Evolutionary conservation across 2,888 invertebrate species (phyloP).

Genomic region (Coenonympha arcania): DNA sequence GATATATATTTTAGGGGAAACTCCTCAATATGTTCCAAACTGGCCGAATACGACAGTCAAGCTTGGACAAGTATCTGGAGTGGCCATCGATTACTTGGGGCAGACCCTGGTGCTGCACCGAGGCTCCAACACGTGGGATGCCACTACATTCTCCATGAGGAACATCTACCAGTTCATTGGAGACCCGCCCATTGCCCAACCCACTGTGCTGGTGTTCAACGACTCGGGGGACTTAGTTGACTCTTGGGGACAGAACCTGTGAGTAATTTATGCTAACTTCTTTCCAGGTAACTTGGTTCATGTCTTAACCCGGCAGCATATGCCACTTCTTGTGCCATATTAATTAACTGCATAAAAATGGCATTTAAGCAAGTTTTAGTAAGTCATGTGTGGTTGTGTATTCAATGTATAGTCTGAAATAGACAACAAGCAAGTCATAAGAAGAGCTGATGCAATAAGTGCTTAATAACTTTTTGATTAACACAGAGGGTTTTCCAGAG

Average conservation of each 20-base stretch:
- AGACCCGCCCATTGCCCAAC: conserved; percentile 75
- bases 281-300: too few relatives aligned
- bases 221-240: conserved; percentile 76
- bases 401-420: too few relatives aligned
- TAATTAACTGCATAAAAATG: too few relatives aligned
- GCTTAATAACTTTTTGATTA: too few relatives aligned
- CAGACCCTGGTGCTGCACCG: conserved; percentile 88
- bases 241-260: conserved; percentile 81
- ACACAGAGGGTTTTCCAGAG: too few relatives aligned
- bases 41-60: conserved; percentile 73
- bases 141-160: conserved; percentile 70
- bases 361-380: too few relatives aligned
- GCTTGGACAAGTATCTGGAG: conserved; percentile 85
- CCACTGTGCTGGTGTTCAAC: conserved; percentile 78
- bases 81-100: conserved; percentile 82
- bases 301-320: too few relatives aligned
- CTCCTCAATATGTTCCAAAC: conserved; percentile 66
- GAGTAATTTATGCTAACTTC: conserved; percentile 44
- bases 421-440: too few relatives aligned
- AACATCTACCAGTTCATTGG: conserved; percentile 73
- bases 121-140: conserved; percentile 78
- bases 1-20: conserved; percentile 48
- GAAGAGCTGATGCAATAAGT: too few relatives aligned
- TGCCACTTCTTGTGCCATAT: too few relatives aligned
- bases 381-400: too few relatives aligned